Evolutionary conservation across 2,113 vertebrate species (phyloP).

Genomic region (Sigmodon hispidus): DNA sequence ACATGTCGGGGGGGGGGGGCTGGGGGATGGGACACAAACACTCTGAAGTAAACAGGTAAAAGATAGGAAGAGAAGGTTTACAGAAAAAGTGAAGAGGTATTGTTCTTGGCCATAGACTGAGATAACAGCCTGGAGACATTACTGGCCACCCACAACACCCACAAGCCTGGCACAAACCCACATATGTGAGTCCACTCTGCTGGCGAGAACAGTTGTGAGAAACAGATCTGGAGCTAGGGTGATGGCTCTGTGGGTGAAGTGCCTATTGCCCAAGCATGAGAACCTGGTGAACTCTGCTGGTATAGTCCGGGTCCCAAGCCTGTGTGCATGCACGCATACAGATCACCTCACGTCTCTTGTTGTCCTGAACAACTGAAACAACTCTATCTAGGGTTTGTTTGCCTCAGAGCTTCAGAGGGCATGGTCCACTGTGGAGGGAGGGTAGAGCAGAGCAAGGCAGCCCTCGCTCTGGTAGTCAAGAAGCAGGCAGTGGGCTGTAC

Average conservation of each 20-base stretch:
- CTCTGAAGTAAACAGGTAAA: not conserved
- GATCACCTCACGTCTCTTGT: not conserved
- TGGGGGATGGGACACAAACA: no score
- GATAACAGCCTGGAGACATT: not conserved
- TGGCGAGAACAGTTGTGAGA: no score
- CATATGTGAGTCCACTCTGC: not conserved
- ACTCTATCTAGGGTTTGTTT: not conserved
- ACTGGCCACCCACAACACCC: not conserved
- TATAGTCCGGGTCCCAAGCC: no score
- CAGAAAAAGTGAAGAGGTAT: no score
- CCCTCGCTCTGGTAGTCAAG: no score
- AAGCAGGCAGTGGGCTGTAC: not conserved
- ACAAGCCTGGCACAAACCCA: not conserved
- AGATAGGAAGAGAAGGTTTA: not conserved
- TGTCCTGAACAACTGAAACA: not conserved
- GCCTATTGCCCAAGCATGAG: not conserved
- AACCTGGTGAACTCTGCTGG: not conserved
- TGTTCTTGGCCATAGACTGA: not conserved
- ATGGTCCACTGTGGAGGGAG: not conserved
- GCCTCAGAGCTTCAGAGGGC: not conserved
- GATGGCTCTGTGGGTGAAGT: not conserved
- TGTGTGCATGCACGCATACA: not conserved
- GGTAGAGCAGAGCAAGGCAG: not conserved
- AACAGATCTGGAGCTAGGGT: not conserved
- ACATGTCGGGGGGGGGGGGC: fast-evolving